Conservation (phyloP, 1,140 invertebrate genomes). For the Drosophila pallidifrons region DNA sequence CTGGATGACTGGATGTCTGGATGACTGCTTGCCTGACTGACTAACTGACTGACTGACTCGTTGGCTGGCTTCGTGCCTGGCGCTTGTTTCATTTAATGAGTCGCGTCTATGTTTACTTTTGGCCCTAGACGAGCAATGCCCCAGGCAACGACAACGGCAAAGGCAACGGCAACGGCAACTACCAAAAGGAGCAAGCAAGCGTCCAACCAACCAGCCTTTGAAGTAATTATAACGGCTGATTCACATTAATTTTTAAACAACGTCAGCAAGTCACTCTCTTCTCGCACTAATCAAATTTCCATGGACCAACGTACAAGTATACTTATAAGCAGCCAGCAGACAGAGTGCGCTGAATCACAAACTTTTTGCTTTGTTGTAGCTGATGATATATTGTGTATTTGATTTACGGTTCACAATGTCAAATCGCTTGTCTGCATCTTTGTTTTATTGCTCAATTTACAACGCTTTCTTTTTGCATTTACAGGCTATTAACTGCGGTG, state of each 20-base stretch:
- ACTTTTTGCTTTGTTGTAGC: background rate
- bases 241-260: slow-evolving; percentile 83
- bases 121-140: slow-evolving; percentile 61
- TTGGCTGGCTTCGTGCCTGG: slow-evolving; percentile 38
- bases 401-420: slow-evolving; percentile 1
- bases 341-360: background rate
- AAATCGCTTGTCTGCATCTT: background rate
- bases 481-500: slow-evolving; percentile 90
- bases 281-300: slow-evolving; percentile 71
- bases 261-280: slow-evolving; percentile 55
- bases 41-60: slow-evolving; percentile 49
- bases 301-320: slow-evolving; percentile 25
- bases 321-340: background rate
- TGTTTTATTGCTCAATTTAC: slow-evolving; percentile 1
- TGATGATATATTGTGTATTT: background rate
- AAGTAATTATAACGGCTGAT: slow-evolving; percentile 82
- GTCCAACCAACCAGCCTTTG: slow-evolving; percentile 52
- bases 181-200: background rate
- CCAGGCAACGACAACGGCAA: slow-evolving; percentile 30
- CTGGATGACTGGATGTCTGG: slow-evolving; percentile 36
- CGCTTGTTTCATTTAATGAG: slow-evolving; percentile 75
- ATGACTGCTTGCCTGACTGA: slow-evolving; percentile 31
- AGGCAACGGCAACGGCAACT: background rate
- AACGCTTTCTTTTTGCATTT: slow-evolving; percentile 4
- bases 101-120: slow-evolving; percentile 79